A percentile compares a stretch with the other conserved stretches of the same genome.
Evolutionary conservation across 2,113 vertebrate genomes (phyloP).

Genomic region (Gambusia holbrooki): DNA sequence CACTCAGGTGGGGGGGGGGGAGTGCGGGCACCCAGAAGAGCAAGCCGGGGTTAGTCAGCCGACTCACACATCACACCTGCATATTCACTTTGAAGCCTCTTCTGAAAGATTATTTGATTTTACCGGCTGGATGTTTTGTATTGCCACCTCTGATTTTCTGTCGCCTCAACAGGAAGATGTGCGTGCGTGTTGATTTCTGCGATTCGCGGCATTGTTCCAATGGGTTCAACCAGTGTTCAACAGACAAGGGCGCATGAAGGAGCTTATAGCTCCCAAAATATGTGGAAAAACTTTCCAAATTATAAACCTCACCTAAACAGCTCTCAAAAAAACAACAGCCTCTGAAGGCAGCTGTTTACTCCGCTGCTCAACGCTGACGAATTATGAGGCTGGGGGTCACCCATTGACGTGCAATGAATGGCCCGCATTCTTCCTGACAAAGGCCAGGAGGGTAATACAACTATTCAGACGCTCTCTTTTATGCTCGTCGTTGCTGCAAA

Average conservation of each 20-base stretch:
- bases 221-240: conserved; percentile 18
- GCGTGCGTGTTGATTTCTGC: not conserved
- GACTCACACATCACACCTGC: conserved; percentile 43
- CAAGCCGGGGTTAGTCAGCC: conserved; percentile 64
- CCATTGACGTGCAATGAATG: conserved; percentile 62
- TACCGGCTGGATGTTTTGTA: conserved; percentile 14
- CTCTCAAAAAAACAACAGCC: conserved; percentile 54
- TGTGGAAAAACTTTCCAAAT: conserved; percentile 48
- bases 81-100: conserved; percentile 25
- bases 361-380: conserved; percentile 55
- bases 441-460: conserved; percentile 76
- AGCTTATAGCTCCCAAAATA: conserved; percentile 27
- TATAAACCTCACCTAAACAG: conserved; percentile 46
- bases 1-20: conserved; percentile 79
- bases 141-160: not conserved
- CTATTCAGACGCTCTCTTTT: conserved; percentile 78
- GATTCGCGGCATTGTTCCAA: conserved; percentile 1
- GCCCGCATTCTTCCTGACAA: conserved; percentile 77
- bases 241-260: conserved; percentile 39
- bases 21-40: conserved; percentile 73
- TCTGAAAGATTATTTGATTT: conserved; percentile 22
- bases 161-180: not conserved
- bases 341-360: conserved; percentile 64
- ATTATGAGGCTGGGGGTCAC: conserved; percentile 81
- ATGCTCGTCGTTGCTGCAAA: conserved; percentile 74